These are phyloP conservation scores for Aphelocoma californica DNA, from an alignment of 2,797 vertebrate species.

Conservation along the genomic window DNA sequence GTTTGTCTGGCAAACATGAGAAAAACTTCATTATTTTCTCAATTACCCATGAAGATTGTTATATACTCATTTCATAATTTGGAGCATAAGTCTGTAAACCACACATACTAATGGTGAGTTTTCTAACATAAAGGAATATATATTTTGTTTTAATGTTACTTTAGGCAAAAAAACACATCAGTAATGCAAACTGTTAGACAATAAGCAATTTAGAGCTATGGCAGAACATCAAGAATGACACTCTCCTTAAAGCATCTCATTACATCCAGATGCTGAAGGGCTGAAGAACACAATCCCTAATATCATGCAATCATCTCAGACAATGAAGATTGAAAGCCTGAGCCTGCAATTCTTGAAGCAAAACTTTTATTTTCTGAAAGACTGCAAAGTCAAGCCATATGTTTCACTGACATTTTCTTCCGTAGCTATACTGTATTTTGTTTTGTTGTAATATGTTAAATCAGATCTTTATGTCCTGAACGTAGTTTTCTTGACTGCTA, in stretches of 20 bases:
- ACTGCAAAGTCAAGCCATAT: slow-evolving; percentile 22
- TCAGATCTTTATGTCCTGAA: neutral
- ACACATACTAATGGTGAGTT: neutral
- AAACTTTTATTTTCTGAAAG: slow-evolving; percentile 20
- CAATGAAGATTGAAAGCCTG: slow-evolving; percentile 43
- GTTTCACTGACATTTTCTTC: slow-evolving; percentile 18
- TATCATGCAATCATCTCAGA: slow-evolving; percentile 8
- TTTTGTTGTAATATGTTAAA: neutral
- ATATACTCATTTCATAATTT: slow-evolving; percentile 22
- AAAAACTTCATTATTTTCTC: neutral
- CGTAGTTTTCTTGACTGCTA: neutral
- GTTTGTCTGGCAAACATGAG: neutral
- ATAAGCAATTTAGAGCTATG: slow-evolving; percentile 48
- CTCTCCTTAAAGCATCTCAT: slow-evolving; percentile 55
- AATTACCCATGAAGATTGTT: neutral
- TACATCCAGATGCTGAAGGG: slow-evolving; percentile 50
- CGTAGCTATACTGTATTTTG: neutral
- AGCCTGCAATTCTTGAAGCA: slow-evolving; percentile 23
- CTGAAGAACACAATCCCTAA: slow-evolving; percentile 45
- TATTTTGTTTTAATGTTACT: slow-evolving; percentile 46
- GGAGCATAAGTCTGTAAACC: neutral
- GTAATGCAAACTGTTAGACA: slow-evolving; percentile 41
- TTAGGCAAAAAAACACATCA: slow-evolving; percentile 50
- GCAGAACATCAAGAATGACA: slow-evolving; percentile 46
- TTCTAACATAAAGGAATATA: slow-evolving; percentile 28